A percentile compares a stretch with the other conserved stretches of the same genome.
These are phyloP conservation scores for Drosophila jambulina DNA, from an alignment of 1,140 invertebrate species.

Conservation along the genomic window DNA sequence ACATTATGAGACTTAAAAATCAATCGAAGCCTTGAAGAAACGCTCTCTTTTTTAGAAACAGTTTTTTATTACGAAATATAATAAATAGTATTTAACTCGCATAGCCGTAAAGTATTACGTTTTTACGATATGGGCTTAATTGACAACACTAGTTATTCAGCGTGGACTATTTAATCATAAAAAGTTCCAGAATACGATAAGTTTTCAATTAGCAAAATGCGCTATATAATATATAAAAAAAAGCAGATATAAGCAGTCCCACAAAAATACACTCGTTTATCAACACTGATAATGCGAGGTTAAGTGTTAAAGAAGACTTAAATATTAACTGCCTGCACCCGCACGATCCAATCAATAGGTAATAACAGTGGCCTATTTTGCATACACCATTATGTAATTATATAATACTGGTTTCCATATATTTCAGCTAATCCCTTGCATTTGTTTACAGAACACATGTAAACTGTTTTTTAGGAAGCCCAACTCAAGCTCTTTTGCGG, in stretches of 20 bases:
- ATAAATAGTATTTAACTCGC: neutral
- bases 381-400: neutral
- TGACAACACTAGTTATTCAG: neutral
- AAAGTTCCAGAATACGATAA: too few species aligned
- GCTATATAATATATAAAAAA: neutral
- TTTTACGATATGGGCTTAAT: neutral
- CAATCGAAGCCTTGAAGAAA: neutral
- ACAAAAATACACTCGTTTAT: neutral
- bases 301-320: neutral
- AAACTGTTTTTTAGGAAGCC: neutral
- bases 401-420: neutral
- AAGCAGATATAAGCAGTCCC: neutral
- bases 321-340: neutral
- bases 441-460: neutral
- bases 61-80: neutral
- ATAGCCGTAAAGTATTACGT: neutral
- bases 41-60: too few species aligned
- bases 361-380: neutral
- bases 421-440: neutral
- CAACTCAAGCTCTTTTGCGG: neutral
- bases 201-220: neutral
- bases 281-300: neutral
- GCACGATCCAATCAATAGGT: neutral
- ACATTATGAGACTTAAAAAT: neutral
- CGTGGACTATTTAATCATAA: too few species aligned